Conservation (phyloP, 2,797 vertebrate genomes). For the Gallinago nigripennis region DNA sequence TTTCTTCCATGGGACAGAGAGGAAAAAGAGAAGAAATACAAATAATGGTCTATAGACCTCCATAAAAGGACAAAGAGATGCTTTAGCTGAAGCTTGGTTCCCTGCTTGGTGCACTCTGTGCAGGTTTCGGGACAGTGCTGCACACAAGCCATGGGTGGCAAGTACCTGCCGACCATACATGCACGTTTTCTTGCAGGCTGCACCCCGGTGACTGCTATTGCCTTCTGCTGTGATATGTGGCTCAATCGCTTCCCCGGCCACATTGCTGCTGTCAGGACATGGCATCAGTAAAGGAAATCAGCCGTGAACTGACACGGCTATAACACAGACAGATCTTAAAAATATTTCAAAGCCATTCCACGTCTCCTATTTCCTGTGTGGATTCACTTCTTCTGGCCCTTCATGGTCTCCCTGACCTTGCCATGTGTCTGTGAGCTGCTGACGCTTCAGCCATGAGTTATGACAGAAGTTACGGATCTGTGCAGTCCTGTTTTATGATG, state of each 20-base stretch:
- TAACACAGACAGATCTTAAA: not conserved
- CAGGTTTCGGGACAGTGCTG: not conserved
- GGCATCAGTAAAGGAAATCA: not conserved
- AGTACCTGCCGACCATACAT: accelerated
- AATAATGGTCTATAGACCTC: not conserved
- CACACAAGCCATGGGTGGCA: not conserved
- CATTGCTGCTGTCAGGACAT: not conserved
- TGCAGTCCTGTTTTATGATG: slow-evolving; percentile 34
- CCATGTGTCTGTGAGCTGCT: not conserved
- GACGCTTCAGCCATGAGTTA: not conserved
- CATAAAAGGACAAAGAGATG: not conserved
- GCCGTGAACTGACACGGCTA: not conserved
- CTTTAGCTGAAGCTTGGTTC: not conserved
- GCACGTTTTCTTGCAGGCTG: not conserved
- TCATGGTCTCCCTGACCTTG: not conserved
- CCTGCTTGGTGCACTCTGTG: not conserved
- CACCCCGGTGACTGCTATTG: accelerated
- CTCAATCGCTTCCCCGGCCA: not conserved
- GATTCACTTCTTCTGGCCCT: not conserved
- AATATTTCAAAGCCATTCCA: slow-evolving; percentile 18
- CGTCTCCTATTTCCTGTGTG: not conserved
- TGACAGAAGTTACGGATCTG: not conserved
- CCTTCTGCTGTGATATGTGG: not conserved
- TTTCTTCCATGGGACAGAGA: not conserved
- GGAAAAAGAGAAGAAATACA: not conserved